Conservation (phyloP, 1,140 invertebrate species). For the Xylocopa sonorina region DNA sequence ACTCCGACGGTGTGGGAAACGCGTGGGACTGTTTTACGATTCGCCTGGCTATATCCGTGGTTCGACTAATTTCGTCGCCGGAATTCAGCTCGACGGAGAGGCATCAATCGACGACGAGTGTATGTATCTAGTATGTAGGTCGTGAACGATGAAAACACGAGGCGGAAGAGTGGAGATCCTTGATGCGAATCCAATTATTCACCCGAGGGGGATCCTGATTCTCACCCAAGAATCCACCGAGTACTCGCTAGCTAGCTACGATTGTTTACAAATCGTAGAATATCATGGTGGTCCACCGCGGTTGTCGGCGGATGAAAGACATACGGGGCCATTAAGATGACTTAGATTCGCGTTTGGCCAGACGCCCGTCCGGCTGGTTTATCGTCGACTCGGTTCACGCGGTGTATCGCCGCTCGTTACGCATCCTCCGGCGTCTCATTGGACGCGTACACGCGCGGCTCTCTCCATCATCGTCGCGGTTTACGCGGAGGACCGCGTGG, state of each 20-base stretch:
- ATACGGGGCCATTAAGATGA: not conserved
- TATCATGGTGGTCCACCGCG: not conserved
- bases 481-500: constrained; percentile 12
- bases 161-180: too few relatives aligned
- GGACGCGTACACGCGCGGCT: not conserved
- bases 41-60: not conserved
- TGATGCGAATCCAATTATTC: too few relatives aligned
- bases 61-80: constrained; percentile 9
- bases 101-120: not conserved
- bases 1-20: not conserved
- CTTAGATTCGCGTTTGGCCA: constrained; percentile 24
- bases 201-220: too few relatives aligned
- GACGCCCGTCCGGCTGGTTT: not conserved
- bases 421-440: not conserved
- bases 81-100: too few relatives aligned
- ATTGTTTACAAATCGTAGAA: constrained; percentile 28
- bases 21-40: constrained; percentile 12
- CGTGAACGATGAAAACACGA: too few relatives aligned
- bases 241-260: not conserved
- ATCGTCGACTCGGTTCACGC: not conserved
- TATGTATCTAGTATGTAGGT: too few relatives aligned
- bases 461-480: not conserved
- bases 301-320: not conserved
- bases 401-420: not conserved
- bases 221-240: not conserved